Evolutionary conservation across 2,888 invertebrate species (phyloP).

Genomic region (Hydroisotoma schaefferi): DNA sequence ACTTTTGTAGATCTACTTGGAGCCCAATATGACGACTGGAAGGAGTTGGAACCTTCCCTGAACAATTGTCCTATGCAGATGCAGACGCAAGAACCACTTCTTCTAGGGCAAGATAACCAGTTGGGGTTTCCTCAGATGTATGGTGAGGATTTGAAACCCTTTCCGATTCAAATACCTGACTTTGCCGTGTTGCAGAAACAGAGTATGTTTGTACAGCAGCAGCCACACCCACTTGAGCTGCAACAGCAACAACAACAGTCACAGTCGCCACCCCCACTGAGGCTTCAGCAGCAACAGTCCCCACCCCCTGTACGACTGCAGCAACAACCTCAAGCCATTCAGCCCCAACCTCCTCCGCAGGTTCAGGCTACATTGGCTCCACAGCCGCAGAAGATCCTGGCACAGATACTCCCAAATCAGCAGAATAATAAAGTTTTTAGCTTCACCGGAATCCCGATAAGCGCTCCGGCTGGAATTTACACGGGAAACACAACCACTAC

Average conservation of each 20-base stretch:
- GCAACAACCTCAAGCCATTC: slow-evolving; percentile 2
- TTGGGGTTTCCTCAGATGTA: background rate
- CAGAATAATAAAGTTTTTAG: slow-evolving; percentile 1
- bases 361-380: background rate
- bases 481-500: background rate
- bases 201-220: background rate
- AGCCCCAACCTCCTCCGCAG: background rate
- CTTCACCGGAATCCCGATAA: background rate
- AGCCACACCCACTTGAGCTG: background rate
- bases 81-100: too few species aligned
- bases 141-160: background rate
- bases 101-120: background rate
- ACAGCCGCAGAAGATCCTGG: background rate
- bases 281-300: background rate
- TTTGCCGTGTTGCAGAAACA: background rate
- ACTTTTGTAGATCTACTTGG: background rate
- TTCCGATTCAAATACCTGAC: background rate
- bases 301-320: background rate
- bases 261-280: background rate
- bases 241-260: slow-evolving; percentile 1
- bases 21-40: slow-evolving; percentile 32
- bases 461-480: background rate
- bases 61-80: background rate
- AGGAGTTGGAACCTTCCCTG: slow-evolving; percentile 37
- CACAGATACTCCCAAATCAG: background rate